Evolutionary conservation across 2,113 vertebrate species (phyloP).

Genomic region (Ptilonorhynchus violaceus): DNA sequence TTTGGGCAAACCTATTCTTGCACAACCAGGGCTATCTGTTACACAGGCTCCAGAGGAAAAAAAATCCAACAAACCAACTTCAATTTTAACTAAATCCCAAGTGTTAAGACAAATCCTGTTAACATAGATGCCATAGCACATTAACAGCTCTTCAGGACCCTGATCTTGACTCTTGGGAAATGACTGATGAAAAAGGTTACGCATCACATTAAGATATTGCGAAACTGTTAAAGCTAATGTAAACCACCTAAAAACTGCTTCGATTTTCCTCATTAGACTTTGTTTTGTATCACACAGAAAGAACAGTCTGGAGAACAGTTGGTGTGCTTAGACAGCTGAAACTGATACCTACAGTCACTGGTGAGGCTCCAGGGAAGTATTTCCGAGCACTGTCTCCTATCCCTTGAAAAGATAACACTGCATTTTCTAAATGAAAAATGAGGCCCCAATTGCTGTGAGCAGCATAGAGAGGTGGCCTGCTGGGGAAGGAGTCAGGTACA

Average conservation of each 20-base stretch:
- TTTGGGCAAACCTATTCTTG: neutral
- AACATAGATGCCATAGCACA: neutral
- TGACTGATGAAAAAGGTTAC: neutral
- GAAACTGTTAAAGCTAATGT: neutral
- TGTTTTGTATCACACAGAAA: neutral
- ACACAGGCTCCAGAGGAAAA: neutral
- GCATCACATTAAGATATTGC: neutral
- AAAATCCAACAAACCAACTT: neutral
- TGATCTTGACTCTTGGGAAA: slow-evolving; percentile 1
- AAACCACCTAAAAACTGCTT: neutral
- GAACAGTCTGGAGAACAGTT: neutral
- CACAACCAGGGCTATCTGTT: neutral
- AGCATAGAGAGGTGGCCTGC: neutral
- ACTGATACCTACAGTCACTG: neutral
- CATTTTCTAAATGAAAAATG: neutral
- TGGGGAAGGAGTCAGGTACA: neutral
- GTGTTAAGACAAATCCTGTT: neutral
- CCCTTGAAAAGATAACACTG: neutral
- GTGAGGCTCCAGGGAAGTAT: neutral
- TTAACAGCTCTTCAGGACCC: neutral
- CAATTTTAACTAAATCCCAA: slow-evolving; percentile 10
- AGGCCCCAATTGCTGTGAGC: neutral
- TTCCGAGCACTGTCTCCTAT: neutral
- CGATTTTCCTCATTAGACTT: neutral
- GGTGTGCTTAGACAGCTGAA: neutral